phyloP scores from a whole-genome alignment of 2,797 vertebrate genomes.

The Monodelphis domestica region DNA sequence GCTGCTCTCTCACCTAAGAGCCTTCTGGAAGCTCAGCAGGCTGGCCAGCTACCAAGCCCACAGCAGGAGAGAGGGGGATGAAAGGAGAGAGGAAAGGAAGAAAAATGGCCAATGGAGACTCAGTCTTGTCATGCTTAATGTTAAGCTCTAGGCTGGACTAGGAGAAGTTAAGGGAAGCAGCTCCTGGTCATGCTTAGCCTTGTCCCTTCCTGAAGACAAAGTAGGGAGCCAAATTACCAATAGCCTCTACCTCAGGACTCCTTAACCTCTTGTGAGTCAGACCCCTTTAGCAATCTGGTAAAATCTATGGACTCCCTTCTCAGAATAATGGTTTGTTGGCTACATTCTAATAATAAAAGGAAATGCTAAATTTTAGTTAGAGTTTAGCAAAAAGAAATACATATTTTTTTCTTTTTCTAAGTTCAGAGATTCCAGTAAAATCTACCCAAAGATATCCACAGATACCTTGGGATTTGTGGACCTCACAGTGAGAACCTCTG shows the following conservation, averaged over 20 bases:
- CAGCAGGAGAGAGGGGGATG: conserved; percentile 15
- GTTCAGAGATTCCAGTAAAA: neutral
- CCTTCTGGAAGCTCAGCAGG: conserved; percentile 62
- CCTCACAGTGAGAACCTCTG: neutral
- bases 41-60: conserved; percentile 39
- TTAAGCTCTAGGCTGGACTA: neutral
- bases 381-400: neutral
- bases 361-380: neutral
- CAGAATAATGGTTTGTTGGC: neutral
- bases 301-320: neutral
- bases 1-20: conserved; percentile 53
- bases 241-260: neutral
- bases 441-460: neutral
- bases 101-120: neutral
- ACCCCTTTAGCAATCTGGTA: neutral
- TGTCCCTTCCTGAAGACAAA: neutral
- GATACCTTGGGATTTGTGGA: neutral
- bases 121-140: neutral
- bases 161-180: neutral
- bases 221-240: neutral
- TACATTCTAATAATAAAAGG: neutral
- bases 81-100: conserved; percentile 14
- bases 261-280: neutral
- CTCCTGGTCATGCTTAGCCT: neutral
- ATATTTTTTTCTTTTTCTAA: neutral